These are phyloP conservation scores for Alectura lathami DNA, from an alignment of 2,113 vertebrate species.

Conservation along the genomic window DNA sequence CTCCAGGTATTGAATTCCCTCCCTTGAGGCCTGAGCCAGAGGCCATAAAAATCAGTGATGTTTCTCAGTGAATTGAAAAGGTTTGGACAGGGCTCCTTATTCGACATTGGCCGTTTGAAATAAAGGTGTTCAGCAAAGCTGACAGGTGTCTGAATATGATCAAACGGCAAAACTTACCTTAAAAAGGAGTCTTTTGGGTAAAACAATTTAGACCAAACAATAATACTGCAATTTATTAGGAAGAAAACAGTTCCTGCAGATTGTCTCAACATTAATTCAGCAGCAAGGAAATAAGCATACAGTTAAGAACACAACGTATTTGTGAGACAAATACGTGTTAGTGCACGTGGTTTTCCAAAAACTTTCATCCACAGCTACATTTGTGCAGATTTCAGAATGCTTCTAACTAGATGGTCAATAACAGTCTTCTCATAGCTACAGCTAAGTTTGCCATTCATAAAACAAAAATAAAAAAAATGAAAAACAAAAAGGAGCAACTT, in stretches of 20 bases:
- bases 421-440: slow-evolving; percentile 8
- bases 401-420: not conserved
- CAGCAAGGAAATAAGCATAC: slow-evolving; percentile 62
- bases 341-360: slow-evolving; percentile 32
- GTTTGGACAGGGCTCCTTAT: not conserved
- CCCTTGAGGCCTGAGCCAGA: slow-evolving; percentile 2
- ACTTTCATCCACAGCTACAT: slow-evolving; percentile 21
- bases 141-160: not conserved
- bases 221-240: slow-evolving; percentile 58
- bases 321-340: slow-evolving; percentile 30
- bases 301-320: slow-evolving; percentile 27
- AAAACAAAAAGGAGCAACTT: not conserved
- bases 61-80: not conserved
- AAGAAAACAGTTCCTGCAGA: slow-evolving; percentile 67
- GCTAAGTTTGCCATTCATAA: not conserved
- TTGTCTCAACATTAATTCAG: slow-evolving; percentile 71
- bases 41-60: not conserved
- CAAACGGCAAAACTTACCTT: not conserved
- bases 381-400: slow-evolving; percentile 1
- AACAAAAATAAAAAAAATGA: not conserved
- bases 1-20: not conserved
- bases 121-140: not conserved
- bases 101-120: not conserved
- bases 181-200: not conserved
- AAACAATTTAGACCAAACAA: not conserved